Evolutionary conservation across 2,888 invertebrate genomes (phyloP).

Genomic region (Digitonthophagus gazella): DNA sequence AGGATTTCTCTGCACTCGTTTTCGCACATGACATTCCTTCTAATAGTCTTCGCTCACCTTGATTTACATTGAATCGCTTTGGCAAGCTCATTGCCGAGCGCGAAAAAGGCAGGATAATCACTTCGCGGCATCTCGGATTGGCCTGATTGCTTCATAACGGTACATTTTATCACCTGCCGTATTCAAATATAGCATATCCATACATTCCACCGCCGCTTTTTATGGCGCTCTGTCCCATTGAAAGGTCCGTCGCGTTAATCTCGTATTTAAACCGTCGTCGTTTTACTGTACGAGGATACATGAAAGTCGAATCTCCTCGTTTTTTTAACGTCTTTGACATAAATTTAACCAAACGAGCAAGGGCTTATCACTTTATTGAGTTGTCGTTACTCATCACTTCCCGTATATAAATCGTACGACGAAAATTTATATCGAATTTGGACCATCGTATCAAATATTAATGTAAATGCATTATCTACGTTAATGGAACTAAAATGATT

Average conservation of each 20-base stretch:
- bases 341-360: not conserved
- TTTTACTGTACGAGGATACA: no score
- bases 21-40: not conserved
- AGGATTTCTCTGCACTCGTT: not conserved
- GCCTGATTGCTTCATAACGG: conserved; percentile 8
- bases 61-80: conserved; percentile 14
- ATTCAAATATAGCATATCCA: conserved; percentile 15
- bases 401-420: not conserved
- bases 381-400: not conserved
- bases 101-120: conserved; percentile 15
- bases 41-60: conserved; percentile 5
- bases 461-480: not conserved
- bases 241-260: not conserved
- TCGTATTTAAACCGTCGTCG: not conserved
- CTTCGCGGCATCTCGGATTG: conserved; percentile 1
- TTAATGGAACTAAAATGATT: not conserved
- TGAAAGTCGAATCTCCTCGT: not conserved
- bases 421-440: no score
- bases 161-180: not conserved
- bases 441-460: no score
- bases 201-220: conserved; percentile 1
- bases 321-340: not conserved
- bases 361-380: not conserved
- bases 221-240: not conserved
- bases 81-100: conserved; percentile 1